Percentiles rank a stretch among this genome's conserved stretches.
phyloP scores from a whole-genome alignment of 2,113 vertebrate species.

The Microcebus ravelobensis region DNA sequence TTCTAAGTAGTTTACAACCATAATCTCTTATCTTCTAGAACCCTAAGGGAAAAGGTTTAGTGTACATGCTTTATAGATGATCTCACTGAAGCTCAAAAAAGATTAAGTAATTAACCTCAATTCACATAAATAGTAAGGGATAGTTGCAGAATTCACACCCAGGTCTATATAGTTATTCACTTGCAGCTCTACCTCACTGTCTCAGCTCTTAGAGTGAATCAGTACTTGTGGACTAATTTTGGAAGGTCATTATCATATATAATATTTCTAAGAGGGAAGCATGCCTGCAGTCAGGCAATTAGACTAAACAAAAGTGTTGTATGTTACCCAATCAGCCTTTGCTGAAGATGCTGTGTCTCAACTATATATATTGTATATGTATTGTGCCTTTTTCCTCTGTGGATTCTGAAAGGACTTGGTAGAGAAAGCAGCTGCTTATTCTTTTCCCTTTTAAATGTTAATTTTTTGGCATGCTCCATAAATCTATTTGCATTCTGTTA shows the following conservation, averaged over 20 bases:
- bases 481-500: conserved; percentile 46
- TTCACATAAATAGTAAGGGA: background rate
- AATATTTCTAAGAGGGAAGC: background rate
- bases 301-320: background rate
- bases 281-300: background rate
- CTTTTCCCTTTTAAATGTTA: conserved; percentile 38
- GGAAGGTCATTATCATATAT: background rate
- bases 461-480: conserved; percentile 17
- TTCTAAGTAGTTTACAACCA: background rate
- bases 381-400: background rate
- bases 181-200: background rate
- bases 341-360: background rate
- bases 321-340: background rate
- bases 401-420: background rate
- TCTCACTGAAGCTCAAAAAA: background rate
- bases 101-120: background rate
- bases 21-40: background rate
- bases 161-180: background rate
- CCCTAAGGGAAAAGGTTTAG: background rate
- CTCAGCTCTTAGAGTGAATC: background rate
- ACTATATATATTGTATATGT: background rate
- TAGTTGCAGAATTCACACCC: background rate
- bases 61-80: background rate
- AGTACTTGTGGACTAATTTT: background rate
- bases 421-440: background rate